Percentiles rank a stretch among this genome's conserved stretches.
Evolutionary conservation across 2,113 vertebrate genomes (phyloP).

Genomic region (Saguinus imperator): DNA sequence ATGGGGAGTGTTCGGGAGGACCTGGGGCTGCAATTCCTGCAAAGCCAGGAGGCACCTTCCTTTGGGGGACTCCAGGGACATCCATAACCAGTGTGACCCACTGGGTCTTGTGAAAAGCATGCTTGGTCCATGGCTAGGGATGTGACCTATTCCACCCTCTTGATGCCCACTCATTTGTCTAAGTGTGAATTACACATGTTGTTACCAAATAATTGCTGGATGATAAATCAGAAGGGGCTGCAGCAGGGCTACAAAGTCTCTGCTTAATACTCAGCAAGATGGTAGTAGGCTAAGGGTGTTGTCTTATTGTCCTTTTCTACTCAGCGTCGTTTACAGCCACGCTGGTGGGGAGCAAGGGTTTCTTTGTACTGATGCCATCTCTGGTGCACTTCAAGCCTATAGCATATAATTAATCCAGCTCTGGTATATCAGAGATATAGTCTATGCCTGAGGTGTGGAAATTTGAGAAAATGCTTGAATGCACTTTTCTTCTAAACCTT

Average conservation of each 20-base stretch:
- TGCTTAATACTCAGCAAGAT: neutral
- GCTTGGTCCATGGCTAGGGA: neutral
- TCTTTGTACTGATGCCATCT: neutral
- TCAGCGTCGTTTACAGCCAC: neutral
- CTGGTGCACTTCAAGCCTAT: too few species aligned
- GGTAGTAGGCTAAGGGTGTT: too few species aligned
- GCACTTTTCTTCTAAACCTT: neutral
- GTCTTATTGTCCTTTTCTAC: neutral
- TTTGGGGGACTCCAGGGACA: neutral
- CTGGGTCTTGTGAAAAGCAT: neutral
- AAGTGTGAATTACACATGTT: neutral
- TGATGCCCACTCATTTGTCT: too few species aligned
- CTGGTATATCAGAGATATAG: neutral
- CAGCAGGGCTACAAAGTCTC: neutral
- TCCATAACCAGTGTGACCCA: neutral
- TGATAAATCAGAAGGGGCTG: neutral
- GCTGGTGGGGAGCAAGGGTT: neutral
- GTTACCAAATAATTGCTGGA: neutral
- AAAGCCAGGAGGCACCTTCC: neutral
- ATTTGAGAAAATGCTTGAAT: neutral
- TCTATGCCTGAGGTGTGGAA: neutral
- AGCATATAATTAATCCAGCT: neutral
- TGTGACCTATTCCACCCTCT: neutral
- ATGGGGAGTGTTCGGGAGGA: neutral
- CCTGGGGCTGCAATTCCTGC: neutral